A percentile compares a stretch with the other conserved stretches of the same genome.
phyloP scores from a whole-genome alignment of 2,888 invertebrate genomes.

The Ophioninae sp. region DNA sequence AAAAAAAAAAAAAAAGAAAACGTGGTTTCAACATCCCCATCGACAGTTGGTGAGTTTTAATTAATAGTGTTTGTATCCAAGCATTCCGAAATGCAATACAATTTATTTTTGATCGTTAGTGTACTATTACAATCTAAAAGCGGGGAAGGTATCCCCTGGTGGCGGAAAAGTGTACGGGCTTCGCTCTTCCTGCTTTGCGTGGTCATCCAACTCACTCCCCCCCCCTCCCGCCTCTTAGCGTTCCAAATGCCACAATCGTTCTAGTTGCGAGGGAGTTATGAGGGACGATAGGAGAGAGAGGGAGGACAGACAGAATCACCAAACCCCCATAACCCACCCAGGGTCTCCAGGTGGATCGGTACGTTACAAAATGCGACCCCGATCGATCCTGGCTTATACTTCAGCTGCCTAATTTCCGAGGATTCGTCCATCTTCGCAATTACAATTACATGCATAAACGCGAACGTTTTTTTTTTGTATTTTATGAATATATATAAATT shows the following conservation, averaged over 20 bases:
- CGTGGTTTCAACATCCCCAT: not conserved
- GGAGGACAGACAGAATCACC: conserved; percentile 16
- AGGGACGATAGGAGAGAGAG: not conserved
- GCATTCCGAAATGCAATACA: not conserved
- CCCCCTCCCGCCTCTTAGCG: conserved; percentile 55
- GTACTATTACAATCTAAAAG: conserved; percentile 18
- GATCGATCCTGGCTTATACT: conserved; percentile 61
- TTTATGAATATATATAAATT: not conserved
- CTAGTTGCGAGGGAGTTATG: conserved; percentile 12
- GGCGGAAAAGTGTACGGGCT: conserved; percentile 60
- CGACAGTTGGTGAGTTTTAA: not conserved
- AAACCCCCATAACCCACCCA: conserved; percentile 72
- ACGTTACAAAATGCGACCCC: conserved; percentile 72
- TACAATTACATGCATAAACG: not conserved
- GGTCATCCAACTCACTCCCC: conserved; percentile 37
- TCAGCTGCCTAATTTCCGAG: conserved; percentile 77
- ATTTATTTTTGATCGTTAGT: conserved; percentile 50
- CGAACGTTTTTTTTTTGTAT: not conserved
- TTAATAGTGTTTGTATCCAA: not conserved
- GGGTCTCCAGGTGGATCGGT: conserved; percentile 76
- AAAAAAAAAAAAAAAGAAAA: not conserved
- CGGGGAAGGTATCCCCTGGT: conserved; percentile 47
- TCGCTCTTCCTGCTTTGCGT: conserved; percentile 64
- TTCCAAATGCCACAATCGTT: conserved; percentile 65
- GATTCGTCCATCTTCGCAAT: conserved; percentile 63